Conservation (phyloP, 2,888 invertebrate genomes). For the Stenotaenia linearis region DNA sequence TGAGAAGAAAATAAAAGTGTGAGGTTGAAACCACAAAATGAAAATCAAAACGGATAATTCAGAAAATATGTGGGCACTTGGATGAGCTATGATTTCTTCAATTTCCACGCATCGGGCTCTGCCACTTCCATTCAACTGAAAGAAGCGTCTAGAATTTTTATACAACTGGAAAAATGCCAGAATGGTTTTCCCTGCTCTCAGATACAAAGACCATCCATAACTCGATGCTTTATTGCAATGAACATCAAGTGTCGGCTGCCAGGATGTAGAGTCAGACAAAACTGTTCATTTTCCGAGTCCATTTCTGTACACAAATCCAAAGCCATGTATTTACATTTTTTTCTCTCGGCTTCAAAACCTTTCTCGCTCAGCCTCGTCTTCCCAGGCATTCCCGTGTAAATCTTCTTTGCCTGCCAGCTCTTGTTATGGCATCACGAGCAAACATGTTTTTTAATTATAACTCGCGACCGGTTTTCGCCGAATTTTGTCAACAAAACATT, state of each 20-base stretch:
- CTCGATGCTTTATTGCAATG: slow-evolving; percentile 15
- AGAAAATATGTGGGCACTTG: slow-evolving; percentile 15
- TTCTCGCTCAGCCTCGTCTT: neutral
- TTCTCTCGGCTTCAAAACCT: neutral
- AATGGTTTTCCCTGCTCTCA: slow-evolving; percentile 1
- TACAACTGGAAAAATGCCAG: slow-evolving; percentile 19
- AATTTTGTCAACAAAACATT: too few species aligned
- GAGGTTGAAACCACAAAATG: slow-evolving; percentile 1
- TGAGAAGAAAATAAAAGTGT: neutral
- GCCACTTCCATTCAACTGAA: slow-evolving; percentile 13
- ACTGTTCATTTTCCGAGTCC: neutral
- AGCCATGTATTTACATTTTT: neutral
- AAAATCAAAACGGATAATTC: slow-evolving; percentile 19
- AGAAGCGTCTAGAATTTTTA: slow-evolving; percentile 19
- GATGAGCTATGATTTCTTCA: slow-evolving; percentile 14
- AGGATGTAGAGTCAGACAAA: neutral
- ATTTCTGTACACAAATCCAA: neutral
- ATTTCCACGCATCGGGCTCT: slow-evolving; percentile 15
- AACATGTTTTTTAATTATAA: too few species aligned
- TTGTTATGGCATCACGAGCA: neutral
- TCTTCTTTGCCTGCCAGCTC: neutral
- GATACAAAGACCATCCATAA: slow-evolving; percentile 15
- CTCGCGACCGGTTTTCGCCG: too few species aligned
- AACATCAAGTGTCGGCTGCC: slow-evolving; percentile 4
- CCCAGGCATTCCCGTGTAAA: neutral